Evolutionary conservation across 2,797 vertebrate genomes (phyloP).

Genomic region (Spheniscus humboldti): DNA sequence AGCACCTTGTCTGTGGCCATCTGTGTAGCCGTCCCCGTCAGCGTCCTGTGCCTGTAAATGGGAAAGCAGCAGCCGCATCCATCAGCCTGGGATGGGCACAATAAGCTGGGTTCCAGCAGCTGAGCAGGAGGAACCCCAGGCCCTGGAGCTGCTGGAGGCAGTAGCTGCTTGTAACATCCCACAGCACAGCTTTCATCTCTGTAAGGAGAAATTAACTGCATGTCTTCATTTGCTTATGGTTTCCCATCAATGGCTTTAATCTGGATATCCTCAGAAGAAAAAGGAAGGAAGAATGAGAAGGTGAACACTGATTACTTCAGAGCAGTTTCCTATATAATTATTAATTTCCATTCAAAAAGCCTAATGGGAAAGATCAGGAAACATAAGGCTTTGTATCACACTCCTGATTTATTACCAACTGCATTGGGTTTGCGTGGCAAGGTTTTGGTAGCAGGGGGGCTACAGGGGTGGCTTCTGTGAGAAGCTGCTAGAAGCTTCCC

Average conservation of each 20-base stretch:
- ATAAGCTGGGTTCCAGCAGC: neutral
- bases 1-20: neutral
- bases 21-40: rapidly evolving
- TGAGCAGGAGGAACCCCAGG: neutral
- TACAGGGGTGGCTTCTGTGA: neutral
- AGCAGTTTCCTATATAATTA: neutral
- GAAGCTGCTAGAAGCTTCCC: neutral
- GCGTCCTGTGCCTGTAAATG: neutral
- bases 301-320: neutral
- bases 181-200: neutral
- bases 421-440: neutral
- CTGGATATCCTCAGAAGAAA: neutral
- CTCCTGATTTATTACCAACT: neutral
- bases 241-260: neutral
- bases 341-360: neutral
- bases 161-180: neutral
- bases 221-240: neutral
- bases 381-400: neutral
- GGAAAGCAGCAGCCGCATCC: neutral
- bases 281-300: neutral
- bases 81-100: neutral
- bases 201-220: neutral
- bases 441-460: neutral
- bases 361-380: neutral
- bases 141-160: neutral